Conservation (phyloP, 2,113 vertebrate genomes). For the Xiphophorus hellerii region DNA sequence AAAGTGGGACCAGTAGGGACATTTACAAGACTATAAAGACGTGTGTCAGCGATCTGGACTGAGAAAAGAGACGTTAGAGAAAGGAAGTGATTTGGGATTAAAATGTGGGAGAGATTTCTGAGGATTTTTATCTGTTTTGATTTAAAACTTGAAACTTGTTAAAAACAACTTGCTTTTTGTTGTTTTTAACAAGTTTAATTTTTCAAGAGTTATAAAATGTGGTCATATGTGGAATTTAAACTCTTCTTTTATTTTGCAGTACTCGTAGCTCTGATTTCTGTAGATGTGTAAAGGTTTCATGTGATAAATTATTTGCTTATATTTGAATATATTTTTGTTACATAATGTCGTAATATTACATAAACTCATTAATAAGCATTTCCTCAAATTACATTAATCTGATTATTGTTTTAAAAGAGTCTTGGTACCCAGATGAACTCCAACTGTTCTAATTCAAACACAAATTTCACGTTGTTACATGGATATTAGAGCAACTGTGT, state of each 20-base stretch:
- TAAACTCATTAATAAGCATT: not conserved
- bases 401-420: not conserved
- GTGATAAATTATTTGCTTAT: not conserved
- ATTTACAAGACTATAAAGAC: slow-evolving; percentile 52
- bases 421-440: slow-evolving; percentile 17
- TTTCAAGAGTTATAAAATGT: not conserved
- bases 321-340: not conserved
- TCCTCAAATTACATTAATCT: slow-evolving; percentile 3
- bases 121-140: not conserved
- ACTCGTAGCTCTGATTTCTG: not conserved
- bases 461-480: slow-evolving; percentile 30
- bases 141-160: not conserved
- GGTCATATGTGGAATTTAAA: not conserved
- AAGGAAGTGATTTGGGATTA: slow-evolving; percentile 32
- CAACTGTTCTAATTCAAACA: slow-evolving; percentile 28
- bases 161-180: not conserved
- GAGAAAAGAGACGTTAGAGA: slow-evolving; percentile 25
- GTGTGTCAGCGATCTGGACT: slow-evolving; percentile 38
- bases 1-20: slow-evolving; percentile 43
- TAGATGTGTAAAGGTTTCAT: not conserved
- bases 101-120: slow-evolving; percentile 10
- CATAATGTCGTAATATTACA: not conserved
- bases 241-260: too few relatives aligned
- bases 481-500: not conserved
- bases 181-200: too few relatives aligned